phyloP scores from a whole-genome alignment of 2,888 invertebrate genomes.

The Orchesellides sinensis region DNA sequence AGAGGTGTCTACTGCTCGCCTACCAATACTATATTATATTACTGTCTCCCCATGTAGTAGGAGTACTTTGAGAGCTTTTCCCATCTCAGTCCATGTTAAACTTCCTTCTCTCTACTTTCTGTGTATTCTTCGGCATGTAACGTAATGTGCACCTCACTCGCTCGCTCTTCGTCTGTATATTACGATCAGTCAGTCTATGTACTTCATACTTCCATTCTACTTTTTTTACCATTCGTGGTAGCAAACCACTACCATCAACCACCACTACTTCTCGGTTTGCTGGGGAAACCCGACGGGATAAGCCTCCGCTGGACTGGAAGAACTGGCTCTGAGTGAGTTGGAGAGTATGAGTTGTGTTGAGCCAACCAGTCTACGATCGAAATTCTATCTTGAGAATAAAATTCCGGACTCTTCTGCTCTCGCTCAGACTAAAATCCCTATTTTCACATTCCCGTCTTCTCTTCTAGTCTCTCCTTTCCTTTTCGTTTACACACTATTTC shows the following conservation, averaged over 20 bases:
- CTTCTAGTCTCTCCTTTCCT: conserved; percentile 24
- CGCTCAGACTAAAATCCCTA: conserved; percentile 23
- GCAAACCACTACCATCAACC: conserved; percentile 26
- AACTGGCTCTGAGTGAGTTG: conserved; percentile 5
- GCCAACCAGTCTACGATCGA: conserved; percentile 53
- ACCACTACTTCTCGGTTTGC: conserved; percentile 60
- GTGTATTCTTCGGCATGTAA: not conserved
- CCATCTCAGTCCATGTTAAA: not conserved
- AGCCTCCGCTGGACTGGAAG: conserved; percentile 53
- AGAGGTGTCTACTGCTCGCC: too few species aligned
- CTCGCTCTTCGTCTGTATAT: not conserved
- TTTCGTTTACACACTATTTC: conserved; percentile 27
- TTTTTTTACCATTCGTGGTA: conserved; percentile 26
- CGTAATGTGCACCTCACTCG: not conserved
- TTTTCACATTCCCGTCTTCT: conserved; percentile 46
- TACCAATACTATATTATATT: too few species aligned
- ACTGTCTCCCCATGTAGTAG: too few species aligned
- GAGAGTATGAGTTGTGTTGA: conserved; percentile 15
- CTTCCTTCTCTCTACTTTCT: not conserved
- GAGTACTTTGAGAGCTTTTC: not conserved
- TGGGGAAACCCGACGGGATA: conserved; percentile 60
- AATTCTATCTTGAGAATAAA: conserved; percentile 54
- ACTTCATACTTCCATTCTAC: not conserved
- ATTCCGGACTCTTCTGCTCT: not conserved
- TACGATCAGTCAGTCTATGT: conserved; percentile 11